Conservation (phyloP, 53 echinoderm and acorn worm genomes). For the Astropecten irregularis region DNA sequence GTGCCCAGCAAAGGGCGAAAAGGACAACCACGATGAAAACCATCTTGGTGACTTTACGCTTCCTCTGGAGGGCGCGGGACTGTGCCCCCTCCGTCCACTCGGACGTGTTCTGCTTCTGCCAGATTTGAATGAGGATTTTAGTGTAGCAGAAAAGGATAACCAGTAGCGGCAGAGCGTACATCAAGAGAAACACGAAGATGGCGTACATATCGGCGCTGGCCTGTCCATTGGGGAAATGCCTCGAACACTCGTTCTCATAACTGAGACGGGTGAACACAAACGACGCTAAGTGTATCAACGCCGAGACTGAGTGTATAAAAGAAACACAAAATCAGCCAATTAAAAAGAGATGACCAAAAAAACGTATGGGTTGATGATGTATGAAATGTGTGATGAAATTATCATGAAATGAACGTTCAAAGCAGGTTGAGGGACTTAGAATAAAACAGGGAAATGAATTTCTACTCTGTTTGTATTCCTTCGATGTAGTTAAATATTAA, state of each 20-base stretch:
- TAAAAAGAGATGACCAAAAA: too few species aligned
- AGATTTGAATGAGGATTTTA: constrained; percentile 78
- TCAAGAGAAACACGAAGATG: constrained; percentile 59
- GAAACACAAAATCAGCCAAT: constrained; percentile 7
- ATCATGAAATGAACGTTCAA: too few species aligned
- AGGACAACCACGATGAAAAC: constrained; percentile 79
- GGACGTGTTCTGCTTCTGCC: constrained; percentile 55
- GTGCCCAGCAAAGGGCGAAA: constrained; percentile 87
- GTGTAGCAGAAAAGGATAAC: constrained; percentile 77
- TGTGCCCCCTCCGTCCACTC: constrained; percentile 78
- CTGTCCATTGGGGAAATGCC: constrained; percentile 40
- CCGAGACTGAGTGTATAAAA: constrained; percentile 30
- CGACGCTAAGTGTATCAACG: constrained; percentile 42
- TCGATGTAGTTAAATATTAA: too few species aligned
- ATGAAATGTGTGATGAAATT: too few species aligned
- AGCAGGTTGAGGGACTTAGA: too few species aligned
- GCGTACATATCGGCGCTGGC: constrained; percentile 45
- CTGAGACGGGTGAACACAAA: constrained; percentile 35
- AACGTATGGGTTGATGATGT: too few species aligned
- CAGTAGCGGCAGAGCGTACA: constrained; percentile 70
- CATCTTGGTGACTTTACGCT: constrained; percentile 86
- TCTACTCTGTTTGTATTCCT: too few species aligned
- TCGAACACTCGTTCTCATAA: constrained; percentile 1
- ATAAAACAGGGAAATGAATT: too few species aligned
- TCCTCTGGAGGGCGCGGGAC: constrained; percentile 74